Percentiles rank a stretch among this genome's conserved stretches.
Evolutionary conservation across 2,797 vertebrate species (phyloP).

Genomic region (Eleutherodactylus coqui): DNA sequence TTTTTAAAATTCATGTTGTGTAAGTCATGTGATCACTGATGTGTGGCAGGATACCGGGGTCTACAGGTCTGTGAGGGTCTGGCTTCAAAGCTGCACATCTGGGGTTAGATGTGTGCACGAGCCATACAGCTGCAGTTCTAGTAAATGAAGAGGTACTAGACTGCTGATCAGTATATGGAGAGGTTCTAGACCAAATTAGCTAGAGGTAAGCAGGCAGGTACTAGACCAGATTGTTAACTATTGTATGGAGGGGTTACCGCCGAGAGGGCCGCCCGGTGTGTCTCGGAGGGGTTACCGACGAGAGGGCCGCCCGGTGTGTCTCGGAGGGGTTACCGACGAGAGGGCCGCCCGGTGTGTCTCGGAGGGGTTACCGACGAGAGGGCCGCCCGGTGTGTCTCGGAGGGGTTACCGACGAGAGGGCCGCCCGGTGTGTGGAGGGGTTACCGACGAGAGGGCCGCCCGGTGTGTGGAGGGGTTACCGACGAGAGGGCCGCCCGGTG

Average conservation of each 20-base stretch:
- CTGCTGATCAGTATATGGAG: neutral
- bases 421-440: neutral
- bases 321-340: neutral
- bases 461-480: too few relatives aligned
- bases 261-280: too few relatives aligned
- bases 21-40: neutral
- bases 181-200: neutral
- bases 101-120: neutral
- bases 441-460: too few relatives aligned
- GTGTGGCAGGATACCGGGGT: neutral
- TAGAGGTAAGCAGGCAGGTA: neutral
- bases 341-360: neutral
- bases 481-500: too few relatives aligned
- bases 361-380: neutral
- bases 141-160: neutral
- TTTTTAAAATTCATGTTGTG: too few relatives aligned
- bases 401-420: neutral
- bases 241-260: neutral
- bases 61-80: neutral
- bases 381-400: too few relatives aligned
- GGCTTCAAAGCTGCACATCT: neutral
- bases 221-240: neutral
- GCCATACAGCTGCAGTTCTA: neutral
- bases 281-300: neutral
- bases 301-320: too few relatives aligned